Percentiles rank a stretch among this genome's conserved stretches.
Conservation (phyloP, 1,140 invertebrate species). For the Pseudomyrmex concolor region DNA sequence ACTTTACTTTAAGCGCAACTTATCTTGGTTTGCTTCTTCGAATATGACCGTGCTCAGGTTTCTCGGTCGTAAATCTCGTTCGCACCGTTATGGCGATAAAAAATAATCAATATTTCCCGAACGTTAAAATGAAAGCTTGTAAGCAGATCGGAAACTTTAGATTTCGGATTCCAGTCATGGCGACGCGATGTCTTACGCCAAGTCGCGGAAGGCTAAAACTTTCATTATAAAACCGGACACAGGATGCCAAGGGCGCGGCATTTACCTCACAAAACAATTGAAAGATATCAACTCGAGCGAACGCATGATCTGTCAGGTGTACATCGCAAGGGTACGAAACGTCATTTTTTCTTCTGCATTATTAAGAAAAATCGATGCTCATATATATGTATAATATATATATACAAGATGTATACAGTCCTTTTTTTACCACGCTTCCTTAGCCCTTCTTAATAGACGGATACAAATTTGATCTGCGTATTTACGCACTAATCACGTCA, state of each 20-base stretch:
- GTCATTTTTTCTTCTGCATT: not conserved
- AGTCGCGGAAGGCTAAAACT: constrained; percentile 89
- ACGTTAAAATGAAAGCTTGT: not conserved
- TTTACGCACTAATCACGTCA: constrained; percentile 97
- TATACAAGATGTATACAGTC: constrained; percentile 8
- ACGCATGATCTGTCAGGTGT: constrained; percentile 93
- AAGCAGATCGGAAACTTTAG: constrained; percentile 32
- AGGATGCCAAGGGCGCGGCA: constrained; percentile 94
- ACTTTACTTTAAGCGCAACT: constrained; percentile 29
- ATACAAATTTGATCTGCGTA: constrained; percentile 98
- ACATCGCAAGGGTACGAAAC: constrained; percentile 86
- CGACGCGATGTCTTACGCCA: constrained; percentile 88
- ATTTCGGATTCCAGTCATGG: constrained; percentile 84
- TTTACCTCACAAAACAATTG: constrained; percentile 92
- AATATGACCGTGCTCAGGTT: constrained; percentile 31
- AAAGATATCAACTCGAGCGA: constrained; percentile 92
- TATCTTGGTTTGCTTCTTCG: constrained; percentile 11
- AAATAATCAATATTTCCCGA: constrained; percentile 48
- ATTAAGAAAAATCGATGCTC: too few relatives aligned
- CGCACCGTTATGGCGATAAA: constrained; percentile 44
- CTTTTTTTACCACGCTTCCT: constrained; percentile 54
- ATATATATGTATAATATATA: too few relatives aligned
- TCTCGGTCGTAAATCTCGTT: constrained; percentile 29
- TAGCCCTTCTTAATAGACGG: constrained; percentile 96
- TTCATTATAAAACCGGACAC: constrained; percentile 96